Evolutionary conservation across 2,113 vertebrate species (phyloP).

Genomic region (Fulica atra): DNA sequence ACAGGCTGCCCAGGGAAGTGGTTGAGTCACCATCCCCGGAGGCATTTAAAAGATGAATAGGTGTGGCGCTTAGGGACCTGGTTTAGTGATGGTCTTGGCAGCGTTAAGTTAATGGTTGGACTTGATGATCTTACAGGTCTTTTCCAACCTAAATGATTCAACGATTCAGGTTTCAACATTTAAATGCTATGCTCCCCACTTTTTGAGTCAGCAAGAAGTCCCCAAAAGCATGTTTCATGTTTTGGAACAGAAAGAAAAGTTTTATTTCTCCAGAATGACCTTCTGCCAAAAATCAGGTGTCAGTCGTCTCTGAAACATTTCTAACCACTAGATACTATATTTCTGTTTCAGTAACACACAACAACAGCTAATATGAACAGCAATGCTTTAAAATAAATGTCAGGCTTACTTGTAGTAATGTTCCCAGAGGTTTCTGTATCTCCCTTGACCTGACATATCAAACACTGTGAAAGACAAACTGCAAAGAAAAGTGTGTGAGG

Average conservation of each 20-base stretch:
- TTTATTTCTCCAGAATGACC: neutral
- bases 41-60: no score
- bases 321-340: neutral
- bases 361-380: neutral
- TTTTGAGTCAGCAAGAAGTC: neutral
- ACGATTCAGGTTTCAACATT: neutral
- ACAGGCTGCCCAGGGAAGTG: no score
- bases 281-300: neutral
- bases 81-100: no score
- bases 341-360: neutral
- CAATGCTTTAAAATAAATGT: slow-evolving; percentile 1
- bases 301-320: neutral
- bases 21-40: no score
- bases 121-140: no score
- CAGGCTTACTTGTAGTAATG: slow-evolving; percentile 97
- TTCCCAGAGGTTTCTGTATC: slow-evolving; percentile 98
- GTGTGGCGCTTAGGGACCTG: no score
- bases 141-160: no score
- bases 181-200: neutral
- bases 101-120: no score
- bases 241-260: neutral
- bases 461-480: slow-evolving; percentile 99
- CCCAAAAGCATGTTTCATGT: neutral
- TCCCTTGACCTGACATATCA: slow-evolving; percentile 98
- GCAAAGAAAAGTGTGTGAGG: slow-evolving; percentile 21